Evolutionary conservation across 1,140 invertebrate genomes (phyloP).

Genomic region (Akabosia matsudoensis): DNA sequence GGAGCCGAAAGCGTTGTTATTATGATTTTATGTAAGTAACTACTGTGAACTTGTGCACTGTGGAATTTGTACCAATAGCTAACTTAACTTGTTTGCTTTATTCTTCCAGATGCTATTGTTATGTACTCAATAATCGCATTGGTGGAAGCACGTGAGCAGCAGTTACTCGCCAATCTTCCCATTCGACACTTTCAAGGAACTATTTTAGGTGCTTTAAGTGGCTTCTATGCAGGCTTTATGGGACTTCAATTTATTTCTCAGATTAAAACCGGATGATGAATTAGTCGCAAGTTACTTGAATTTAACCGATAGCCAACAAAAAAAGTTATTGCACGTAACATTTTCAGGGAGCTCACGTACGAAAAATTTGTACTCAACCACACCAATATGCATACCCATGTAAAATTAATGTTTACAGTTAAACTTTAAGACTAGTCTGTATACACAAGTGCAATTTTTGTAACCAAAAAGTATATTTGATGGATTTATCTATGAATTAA

Average conservation of each 20-base stretch:
- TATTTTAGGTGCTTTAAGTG: background rate
- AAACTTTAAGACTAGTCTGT: too few species aligned
- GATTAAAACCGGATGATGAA: background rate
- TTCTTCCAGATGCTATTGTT: background rate
- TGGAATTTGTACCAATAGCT: background rate
- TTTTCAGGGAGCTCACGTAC: too few species aligned
- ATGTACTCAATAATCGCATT: background rate
- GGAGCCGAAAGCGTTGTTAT: conserved; percentile 3
- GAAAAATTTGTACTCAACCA: too few species aligned
- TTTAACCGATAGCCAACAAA: too few species aligned
- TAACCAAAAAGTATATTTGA: too few species aligned
- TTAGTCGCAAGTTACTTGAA: too few species aligned
- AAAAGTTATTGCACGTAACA: too few species aligned
- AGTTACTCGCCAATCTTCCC: background rate
- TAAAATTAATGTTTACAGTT: too few species aligned
- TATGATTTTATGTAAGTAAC: conserved; percentile 10
- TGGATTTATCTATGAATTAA: too few species aligned
- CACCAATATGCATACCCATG: too few species aligned
- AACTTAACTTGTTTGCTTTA: background rate
- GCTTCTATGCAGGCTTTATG: background rate
- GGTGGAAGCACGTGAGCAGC: background rate
- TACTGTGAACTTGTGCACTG: background rate
- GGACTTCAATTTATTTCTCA: background rate
- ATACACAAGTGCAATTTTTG: too few species aligned
- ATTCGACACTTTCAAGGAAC: background rate